Conservation (phyloP, 1,140 invertebrate genomes). For the Drosophila suzukii region DNA sequence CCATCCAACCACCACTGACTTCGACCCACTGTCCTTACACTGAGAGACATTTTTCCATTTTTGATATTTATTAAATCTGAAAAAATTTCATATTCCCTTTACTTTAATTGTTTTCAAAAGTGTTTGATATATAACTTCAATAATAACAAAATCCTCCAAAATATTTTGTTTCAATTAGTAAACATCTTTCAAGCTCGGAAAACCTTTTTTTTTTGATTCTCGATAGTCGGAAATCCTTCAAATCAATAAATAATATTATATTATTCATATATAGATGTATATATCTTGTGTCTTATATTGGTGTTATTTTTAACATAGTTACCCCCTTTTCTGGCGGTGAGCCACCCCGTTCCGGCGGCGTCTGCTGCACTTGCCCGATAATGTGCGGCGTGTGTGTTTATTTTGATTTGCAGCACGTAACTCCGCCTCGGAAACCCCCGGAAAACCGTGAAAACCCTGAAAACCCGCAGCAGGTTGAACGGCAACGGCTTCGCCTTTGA, state of each 20-base stretch:
- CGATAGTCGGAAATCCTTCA: no score
- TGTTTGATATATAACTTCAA: no score
- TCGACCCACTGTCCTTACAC: neutral
- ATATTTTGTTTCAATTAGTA: no score
- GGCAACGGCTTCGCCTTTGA: conserved; percentile 34
- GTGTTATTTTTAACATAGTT: no score
- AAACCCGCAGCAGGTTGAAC: conserved; percentile 21
- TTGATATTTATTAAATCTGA: no score
- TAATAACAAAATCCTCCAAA: no score
- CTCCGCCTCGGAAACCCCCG: conserved; percentile 2
- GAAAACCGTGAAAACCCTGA: neutral
- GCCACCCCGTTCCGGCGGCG: conserved; percentile 14
- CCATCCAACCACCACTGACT: conserved; percentile 15
- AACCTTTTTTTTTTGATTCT: no score
- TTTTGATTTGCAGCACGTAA: conserved; percentile 63
- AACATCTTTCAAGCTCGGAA: no score
- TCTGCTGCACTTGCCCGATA: conserved; percentile 74
- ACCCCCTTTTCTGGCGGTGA: conserved; percentile 6
- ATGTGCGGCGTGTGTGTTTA: conserved; percentile 76
- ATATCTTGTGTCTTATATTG: neutral
- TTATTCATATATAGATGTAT: no score
- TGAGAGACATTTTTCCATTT: neutral
- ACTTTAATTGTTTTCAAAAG: no score
- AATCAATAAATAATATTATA: no score
- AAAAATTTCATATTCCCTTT: no score